These are phyloP conservation scores for Myathropa florea DNA, from an alignment of 2,888 invertebrate genomes.

Conservation along the genomic window DNA sequence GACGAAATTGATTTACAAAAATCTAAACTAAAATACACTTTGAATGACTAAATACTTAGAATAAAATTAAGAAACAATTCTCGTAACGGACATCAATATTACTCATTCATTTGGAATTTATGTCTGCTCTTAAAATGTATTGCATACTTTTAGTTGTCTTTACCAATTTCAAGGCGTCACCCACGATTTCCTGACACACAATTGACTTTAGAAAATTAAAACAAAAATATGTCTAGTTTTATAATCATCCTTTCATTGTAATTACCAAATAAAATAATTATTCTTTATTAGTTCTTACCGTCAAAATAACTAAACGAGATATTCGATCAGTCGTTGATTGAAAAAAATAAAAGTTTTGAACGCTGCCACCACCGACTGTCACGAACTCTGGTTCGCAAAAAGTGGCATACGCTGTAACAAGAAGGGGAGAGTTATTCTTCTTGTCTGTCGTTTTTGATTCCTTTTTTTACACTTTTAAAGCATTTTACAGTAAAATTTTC, in stretches of 20 bases:
- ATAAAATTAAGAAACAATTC: neutral
- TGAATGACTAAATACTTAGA: too few relatives aligned
- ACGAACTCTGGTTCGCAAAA: conserved; percentile 46
- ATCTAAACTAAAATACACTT: too few relatives aligned
- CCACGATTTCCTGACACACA: neutral
- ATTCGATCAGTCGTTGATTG: neutral
- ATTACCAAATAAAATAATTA: neutral
- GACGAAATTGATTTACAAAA: too few relatives aligned
- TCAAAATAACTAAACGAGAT: neutral
- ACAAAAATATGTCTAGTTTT: neutral
- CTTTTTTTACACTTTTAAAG: conserved; percentile 56
- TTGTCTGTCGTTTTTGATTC: conserved; percentile 45
- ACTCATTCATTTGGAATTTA: neutral
- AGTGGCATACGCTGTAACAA: conserved; percentile 44
- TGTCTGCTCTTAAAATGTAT: neutral
- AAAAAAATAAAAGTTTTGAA: neutral
- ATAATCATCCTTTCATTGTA: neutral
- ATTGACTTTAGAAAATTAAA: neutral
- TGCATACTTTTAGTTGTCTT: neutral
- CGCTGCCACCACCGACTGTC: conserved; percentile 38
- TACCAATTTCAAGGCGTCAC: neutral
- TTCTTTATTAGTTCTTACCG: neutral
- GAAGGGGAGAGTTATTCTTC: conserved; percentile 4
- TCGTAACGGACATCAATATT: neutral
- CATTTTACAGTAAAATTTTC: conserved; percentile 16